Percentiles rank a stretch among this genome's conserved stretches.
Conservation (phyloP, 2,797 vertebrate species). For the Amniataba percoides region DNA sequence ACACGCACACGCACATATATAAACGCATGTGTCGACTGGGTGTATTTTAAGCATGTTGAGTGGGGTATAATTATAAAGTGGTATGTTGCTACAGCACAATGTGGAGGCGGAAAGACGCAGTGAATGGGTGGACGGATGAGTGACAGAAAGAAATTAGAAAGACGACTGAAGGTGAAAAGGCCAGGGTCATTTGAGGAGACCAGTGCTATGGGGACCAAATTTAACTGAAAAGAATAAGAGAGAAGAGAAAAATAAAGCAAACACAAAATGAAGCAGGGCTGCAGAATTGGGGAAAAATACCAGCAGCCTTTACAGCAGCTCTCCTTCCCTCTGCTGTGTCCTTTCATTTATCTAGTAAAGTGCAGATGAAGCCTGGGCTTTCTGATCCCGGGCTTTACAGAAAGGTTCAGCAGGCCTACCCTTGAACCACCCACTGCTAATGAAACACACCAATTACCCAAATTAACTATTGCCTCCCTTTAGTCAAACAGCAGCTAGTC, state of each 20-base stretch:
- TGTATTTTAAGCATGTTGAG: slow-evolving; percentile 71
- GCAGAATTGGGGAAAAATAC: slow-evolving; percentile 38
- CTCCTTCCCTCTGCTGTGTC: slow-evolving; percentile 31
- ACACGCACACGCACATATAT: slow-evolving; percentile 34
- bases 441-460: slow-evolving; percentile 77
- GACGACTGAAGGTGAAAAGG: slow-evolving; percentile 43
- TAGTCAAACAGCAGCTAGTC: slow-evolving; percentile 62
- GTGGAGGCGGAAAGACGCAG: slow-evolving; percentile 34
- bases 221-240: slow-evolving; percentile 11
- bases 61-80: slow-evolving; percentile 77
- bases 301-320: slow-evolving; percentile 41
- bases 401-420: slow-evolving; percentile 54
- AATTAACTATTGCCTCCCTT: slow-evolving; percentile 74
- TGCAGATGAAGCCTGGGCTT: slow-evolving; percentile 51
- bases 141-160: slow-evolving; percentile 24
- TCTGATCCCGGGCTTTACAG: slow-evolving; percentile 52
- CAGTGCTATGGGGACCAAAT: background rate
- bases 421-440: slow-evolving; percentile 74
- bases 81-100: slow-evolving; percentile 44
- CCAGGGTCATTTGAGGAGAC: slow-evolving; percentile 43
- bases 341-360: slow-evolving; percentile 59
- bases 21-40: slow-evolving; percentile 26
- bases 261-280: slow-evolving; percentile 11
- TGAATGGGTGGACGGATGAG: slow-evolving; percentile 37
- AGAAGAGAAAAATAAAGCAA: slow-evolving; percentile 8